A percentile compares a stretch with the other conserved stretches of the same genome.
phyloP scores from a whole-genome alignment of 1,140 invertebrate species.

The Teleopsis dalmanni region DNA sequence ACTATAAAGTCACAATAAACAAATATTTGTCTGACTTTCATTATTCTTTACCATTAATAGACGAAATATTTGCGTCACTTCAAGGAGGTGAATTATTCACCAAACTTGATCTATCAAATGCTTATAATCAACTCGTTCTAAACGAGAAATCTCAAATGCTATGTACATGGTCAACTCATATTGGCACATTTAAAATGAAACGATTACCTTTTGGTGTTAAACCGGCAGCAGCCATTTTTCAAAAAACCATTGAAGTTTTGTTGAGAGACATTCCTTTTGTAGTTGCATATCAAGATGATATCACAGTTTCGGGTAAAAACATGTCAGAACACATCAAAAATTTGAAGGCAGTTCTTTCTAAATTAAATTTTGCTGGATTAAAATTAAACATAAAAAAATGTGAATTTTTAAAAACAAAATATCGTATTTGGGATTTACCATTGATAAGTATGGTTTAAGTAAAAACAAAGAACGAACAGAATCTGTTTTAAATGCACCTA shows the following conservation, averaged over 20 bases:
- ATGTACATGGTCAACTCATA: constrained; percentile 21
- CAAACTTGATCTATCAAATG: constrained; percentile 41
- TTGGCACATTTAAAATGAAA: constrained; percentile 27
- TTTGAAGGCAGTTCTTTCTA: constrained; percentile 16
- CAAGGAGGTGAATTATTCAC: constrained; percentile 22
- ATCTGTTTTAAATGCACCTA: constrained; percentile 18
- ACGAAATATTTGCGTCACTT: constrained; percentile 27
- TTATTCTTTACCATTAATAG: constrained; percentile 29
- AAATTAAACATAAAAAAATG: constrained; percentile 25
- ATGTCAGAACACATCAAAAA: constrained; percentile 15
- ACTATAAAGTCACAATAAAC: constrained; percentile 14
- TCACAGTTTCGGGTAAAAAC: constrained; percentile 21
- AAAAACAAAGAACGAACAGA: constrained; percentile 21
- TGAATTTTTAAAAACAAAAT: constrained; percentile 34
- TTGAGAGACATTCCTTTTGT: constrained; percentile 21
- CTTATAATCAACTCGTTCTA: constrained; percentile 36
- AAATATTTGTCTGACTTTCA: constrained; percentile 17
- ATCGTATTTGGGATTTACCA: constrained; percentile 33
- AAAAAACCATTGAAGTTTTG: constrained; percentile 38
- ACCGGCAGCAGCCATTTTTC: constrained; percentile 41
- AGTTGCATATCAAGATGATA: constrained; percentile 31
- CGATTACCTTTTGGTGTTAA: constrained; percentile 22
- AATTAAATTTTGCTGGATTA: constrained; percentile 16
- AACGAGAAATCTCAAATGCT: constrained; percentile 21
- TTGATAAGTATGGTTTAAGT: constrained; percentile 24